phyloP scores from a whole-genome alignment of 2,797 vertebrate species.

The Pyrocephalus nanus region DNA sequence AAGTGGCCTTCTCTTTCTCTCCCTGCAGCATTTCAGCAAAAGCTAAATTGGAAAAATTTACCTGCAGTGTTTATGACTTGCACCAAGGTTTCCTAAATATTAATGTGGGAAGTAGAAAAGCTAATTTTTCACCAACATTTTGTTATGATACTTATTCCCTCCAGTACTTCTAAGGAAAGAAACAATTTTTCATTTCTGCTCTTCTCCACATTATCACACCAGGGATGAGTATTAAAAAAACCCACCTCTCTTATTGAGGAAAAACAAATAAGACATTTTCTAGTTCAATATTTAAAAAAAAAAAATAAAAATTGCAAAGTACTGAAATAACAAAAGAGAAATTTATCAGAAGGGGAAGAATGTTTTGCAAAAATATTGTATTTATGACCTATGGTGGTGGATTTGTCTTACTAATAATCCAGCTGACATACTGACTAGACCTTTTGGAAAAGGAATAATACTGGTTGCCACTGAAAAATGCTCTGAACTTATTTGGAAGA shows the following conservation, averaged over 20 bases:
- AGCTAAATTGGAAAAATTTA: slow-evolving; percentile 39
- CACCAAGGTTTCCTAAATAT: slow-evolving; percentile 51
- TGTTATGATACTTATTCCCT: slow-evolving; percentile 48
- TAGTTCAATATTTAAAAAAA: background rate
- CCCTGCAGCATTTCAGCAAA: slow-evolving; percentile 10
- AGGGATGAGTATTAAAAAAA: background rate
- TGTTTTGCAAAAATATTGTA: background rate
- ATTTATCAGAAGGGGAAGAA: background rate
- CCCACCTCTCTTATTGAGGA: background rate
- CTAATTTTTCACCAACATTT: slow-evolving; percentile 49
- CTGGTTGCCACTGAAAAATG: background rate
- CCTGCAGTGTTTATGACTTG: background rate
- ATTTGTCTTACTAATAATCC: slow-evolving; percentile 22
- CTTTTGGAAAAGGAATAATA: background rate
- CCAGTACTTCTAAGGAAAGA: slow-evolving; percentile 16
- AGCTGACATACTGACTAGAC: background rate
- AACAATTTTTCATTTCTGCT: slow-evolving; percentile 37
- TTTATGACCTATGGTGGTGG: background rate
- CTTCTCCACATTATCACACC: background rate
- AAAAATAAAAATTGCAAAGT: background rate
- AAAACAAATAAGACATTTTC: slow-evolving; percentile 37
- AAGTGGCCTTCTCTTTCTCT: background rate
- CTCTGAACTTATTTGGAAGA: background rate
- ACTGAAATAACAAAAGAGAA: slow-evolving; percentile 6
- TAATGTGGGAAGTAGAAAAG: slow-evolving; percentile 24